phyloP scores from a whole-genome alignment of 2,113 vertebrate genomes.

The Notothenia coriiceps region DNA sequence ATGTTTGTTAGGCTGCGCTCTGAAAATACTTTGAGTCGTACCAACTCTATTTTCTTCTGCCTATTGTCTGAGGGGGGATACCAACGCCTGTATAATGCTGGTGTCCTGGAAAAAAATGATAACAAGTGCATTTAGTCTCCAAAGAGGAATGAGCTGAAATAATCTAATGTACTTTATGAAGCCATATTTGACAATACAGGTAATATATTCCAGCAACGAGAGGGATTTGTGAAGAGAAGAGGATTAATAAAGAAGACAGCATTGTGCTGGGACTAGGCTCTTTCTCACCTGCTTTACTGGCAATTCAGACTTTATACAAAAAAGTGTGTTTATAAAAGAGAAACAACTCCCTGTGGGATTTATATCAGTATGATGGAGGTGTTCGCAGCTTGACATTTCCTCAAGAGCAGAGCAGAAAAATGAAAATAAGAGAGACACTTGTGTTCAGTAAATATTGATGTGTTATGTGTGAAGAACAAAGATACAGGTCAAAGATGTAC shows the following conservation, averaged over 20 bases:
- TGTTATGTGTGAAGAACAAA: constrained; percentile 21
- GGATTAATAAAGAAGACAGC: constrained; percentile 18
- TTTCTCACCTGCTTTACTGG: constrained; percentile 32
- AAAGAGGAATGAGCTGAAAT: constrained; percentile 28
- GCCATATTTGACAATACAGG: constrained; percentile 38
- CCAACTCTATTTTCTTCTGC: constrained; percentile 35
- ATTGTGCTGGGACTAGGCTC: constrained; percentile 18
- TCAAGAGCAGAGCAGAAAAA: constrained; percentile 31
- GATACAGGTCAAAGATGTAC: constrained; percentile 19
- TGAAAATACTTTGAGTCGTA: constrained; percentile 37
- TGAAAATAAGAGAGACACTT: constrained; percentile 35
- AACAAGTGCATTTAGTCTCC: constrained; percentile 29
- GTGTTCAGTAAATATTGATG: constrained; percentile 11
- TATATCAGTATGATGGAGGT: constrained; percentile 20
- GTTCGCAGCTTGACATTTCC: constrained; percentile 22
- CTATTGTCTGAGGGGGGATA: constrained; percentile 34
- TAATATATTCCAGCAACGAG: constrained; percentile 25
- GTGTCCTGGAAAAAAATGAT: constrained; percentile 59
- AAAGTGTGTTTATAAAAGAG: constrained; percentile 34
- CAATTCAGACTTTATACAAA: background rate
- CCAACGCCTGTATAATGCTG: constrained; percentile 35
- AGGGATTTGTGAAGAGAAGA: constrained; percentile 11
- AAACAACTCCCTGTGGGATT: constrained; percentile 31
- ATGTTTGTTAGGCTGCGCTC: constrained; percentile 29
- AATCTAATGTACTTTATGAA: constrained; percentile 34